Base-by-base conservation (phyloP, 2,888 invertebrate genomes). In the Eustalomyia histrio region DNA sequence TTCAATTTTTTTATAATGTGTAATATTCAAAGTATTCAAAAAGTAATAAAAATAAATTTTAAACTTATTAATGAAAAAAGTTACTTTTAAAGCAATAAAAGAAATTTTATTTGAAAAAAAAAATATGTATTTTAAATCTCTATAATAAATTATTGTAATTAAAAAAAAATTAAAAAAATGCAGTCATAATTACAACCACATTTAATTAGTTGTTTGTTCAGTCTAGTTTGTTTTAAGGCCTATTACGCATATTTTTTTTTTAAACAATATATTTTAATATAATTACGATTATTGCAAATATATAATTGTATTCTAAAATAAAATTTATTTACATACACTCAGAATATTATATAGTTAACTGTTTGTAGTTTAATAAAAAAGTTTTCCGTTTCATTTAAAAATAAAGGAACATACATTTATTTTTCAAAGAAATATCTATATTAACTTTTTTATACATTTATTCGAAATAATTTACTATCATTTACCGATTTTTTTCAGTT, bases 141-240 rank as follows among this genome's bases (percentile, higher is more conserved):
- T 39, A 39, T 3, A 39, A 39, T 12, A 39, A 39, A 39, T 39
- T 39, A 14, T 12, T 14, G 12, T 39, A 18, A 52, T 64, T 63
- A 50, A 64, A 63, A n/a, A 63, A 24, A n/a, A 50, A 29, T 64
- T 55, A 52, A 71, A 63, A n/a, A 63, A 24, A n/a, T 57, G 18
- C 12, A 52, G 55, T 57, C 63, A 47, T 64, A 69, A 63, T 58
- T 61, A 53, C 60, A n/a, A 61, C 68, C 61, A 61, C 53, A 76
- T 68, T 61, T 47, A 68, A 61, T 76, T 68, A 47, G 47, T 63
- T 68, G 21, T 63, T 76, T 76, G 55, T 33, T 12, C 17, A 57
- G 63, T 63, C 55, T 63, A 69, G 53, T 53, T 52, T 65, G 14
- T 18, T 33, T 52, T 50, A 57, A 57, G 47, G 29, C 33, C 39